These are phyloP conservation scores for Hucho hucho DNA, from an alignment of 2,113 vertebrate species.

Conservation along the genomic window DNA sequence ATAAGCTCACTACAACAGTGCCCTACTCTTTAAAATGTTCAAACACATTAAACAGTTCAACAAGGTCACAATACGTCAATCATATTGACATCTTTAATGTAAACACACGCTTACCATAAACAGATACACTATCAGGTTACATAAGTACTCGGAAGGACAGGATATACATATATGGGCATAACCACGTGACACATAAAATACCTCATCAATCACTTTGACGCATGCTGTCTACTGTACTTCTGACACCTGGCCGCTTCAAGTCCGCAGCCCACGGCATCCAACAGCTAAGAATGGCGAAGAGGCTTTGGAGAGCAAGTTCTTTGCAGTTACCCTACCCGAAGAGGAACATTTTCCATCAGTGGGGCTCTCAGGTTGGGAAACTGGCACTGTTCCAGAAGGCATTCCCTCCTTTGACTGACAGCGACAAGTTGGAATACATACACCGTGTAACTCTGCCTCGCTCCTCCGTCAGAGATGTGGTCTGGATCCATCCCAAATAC, in stretches of 20 bases:
- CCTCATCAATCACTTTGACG: too few relatives aligned
- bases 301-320: not conserved
- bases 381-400: not conserved
- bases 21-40: too few relatives aligned
- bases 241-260: not conserved
- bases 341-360: not conserved
- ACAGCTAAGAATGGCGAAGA: not conserved
- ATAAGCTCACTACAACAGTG: too few relatives aligned
- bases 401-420: not conserved
- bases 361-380: not conserved
- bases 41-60: too few relatives aligned
- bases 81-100: too few relatives aligned
- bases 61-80: too few relatives aligned
- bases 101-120: too few relatives aligned
- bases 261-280: not conserved
- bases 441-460: not conserved
- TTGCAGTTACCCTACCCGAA: not conserved
- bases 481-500: not conserved
- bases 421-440: not conserved
- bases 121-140: too few relatives aligned
- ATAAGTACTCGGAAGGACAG: too few relatives aligned
- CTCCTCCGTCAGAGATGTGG: not conserved
- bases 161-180: too few relatives aligned
- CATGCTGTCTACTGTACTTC: too few relatives aligned
- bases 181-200: too few relatives aligned